phyloP scores from a whole-genome alignment of 2,113 vertebrate genomes.

The Cyphomyrus plagiostoma region DNA sequence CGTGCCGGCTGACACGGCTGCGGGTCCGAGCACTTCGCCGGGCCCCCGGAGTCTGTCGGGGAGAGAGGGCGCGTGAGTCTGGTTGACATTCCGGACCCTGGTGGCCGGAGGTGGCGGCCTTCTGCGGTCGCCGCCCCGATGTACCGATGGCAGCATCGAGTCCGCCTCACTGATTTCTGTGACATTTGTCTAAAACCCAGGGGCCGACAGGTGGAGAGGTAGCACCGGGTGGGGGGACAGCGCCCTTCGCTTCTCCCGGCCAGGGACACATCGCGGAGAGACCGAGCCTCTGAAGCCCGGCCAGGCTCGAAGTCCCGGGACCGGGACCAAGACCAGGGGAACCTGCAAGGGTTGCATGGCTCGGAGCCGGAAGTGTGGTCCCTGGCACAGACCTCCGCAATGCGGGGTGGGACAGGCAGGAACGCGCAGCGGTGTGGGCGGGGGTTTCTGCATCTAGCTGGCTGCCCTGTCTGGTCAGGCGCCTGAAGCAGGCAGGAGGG shows the following conservation, averaged over 20 bases:
- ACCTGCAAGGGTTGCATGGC: neutral
- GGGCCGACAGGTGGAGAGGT: neutral
- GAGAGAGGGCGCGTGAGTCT: neutral
- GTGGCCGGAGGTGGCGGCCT: no score
- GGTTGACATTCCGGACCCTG: neutral
- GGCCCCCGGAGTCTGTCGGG: constrained; percentile 62
- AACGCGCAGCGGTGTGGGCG: neutral
- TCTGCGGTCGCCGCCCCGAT: neutral
- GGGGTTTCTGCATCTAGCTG: neutral
- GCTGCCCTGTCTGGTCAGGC: neutral
- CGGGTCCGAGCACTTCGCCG: constrained; percentile 75
- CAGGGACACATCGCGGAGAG: neutral
- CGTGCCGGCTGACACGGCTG: constrained; percentile 77
- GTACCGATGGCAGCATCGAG: neutral
- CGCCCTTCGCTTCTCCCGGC: neutral
- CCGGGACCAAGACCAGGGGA: neutral
- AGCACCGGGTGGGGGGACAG: neutral
- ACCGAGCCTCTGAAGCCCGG: neutral
- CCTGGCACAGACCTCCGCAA: neutral
- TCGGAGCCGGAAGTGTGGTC: neutral
- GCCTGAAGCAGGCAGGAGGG: neutral
- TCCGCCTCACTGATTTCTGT: neutral
- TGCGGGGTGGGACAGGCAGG: neutral
- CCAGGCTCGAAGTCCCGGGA: neutral
- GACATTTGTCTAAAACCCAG: neutral